phyloP scores from a whole-genome alignment of 92 coral and sea anemone genomes.

The Phenganax subtilis region DNA sequence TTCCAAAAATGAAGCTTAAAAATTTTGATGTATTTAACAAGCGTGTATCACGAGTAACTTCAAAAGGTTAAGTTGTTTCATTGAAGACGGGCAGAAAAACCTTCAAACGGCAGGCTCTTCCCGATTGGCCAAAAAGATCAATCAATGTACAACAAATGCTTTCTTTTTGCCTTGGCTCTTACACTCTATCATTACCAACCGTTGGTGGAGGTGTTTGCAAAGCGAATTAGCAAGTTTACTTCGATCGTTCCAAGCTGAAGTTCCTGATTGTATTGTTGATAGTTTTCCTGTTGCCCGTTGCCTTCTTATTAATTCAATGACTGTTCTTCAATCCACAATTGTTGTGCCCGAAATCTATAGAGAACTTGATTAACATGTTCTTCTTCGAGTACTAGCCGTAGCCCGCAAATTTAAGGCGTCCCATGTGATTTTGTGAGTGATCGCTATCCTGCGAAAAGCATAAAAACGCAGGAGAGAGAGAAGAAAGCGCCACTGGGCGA shows the following conservation, averaged over 20 bases:
- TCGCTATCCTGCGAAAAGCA: slow-evolving; percentile 36
- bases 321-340: slow-evolving; percentile 25
- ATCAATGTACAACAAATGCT: slow-evolving; percentile 16
- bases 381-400: slow-evolving; percentile 22
- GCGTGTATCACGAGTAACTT: slow-evolving; percentile 15
- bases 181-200: slow-evolving; percentile 27
- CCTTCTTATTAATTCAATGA: slow-evolving; percentile 28
- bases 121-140: not conserved
- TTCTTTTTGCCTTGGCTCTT: slow-evolving; percentile 36
- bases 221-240: slow-evolving; percentile 8
- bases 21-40: slow-evolving; percentile 17
- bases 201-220: slow-evolving; percentile 12
- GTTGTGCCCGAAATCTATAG: slow-evolving; percentile 25
- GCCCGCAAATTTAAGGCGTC: slow-evolving; percentile 37
- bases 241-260: not conserved
- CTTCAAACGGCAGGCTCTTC: not conserved
- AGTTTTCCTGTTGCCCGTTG: slow-evolving; percentile 21
- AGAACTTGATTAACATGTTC: slow-evolving; percentile 24
- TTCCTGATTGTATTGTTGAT: slow-evolving; percentile 21
- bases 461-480: slow-evolving; percentile 12
- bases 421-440: slow-evolving; percentile 55
- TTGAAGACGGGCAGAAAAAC: slow-evolving; percentile 36
- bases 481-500: slow-evolving; percentile 29
- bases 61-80: slow-evolving; percentile 34
- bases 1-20: slow-evolving; percentile 26